Evolutionary conservation across 2,888 invertebrate genomes (phyloP), one percentile per base, ranked within the genome.

Genomic region (Lasioglossum lativentre): DNA sequence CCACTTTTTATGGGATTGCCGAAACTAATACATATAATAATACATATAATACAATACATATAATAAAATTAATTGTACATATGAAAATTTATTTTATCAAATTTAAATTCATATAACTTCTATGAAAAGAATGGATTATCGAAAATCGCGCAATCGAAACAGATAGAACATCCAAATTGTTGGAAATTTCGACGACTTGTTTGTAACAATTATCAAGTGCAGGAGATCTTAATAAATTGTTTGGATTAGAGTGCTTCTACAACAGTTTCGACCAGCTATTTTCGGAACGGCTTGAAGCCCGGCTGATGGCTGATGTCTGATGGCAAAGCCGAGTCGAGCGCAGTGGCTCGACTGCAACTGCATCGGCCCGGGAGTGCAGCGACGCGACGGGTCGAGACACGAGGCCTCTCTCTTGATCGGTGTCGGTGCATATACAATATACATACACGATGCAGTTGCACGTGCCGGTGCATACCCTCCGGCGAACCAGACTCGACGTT

Each of bases 401-500:
- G 66, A 66, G 19, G 19, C 34, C 59, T 66, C 16, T 16, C 66
- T 30, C 6, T 30, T 8, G 27, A 14, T 59, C 14, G 59, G n/a
- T 27, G 59, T 59, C 27, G 59, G 59, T 59, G 59, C 27, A 23
- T 27, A 12, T 59, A 59, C 59, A 4, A 23, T 27, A 12, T 59
- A 59, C 59, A 4, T 59, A 12, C 59, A 59, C 59, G 63, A 19
- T 16, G 66, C 63, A 56, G 12, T 45, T 27, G n/a, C 63, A 63
- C 79, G 78, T 78, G 75, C 80, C 52, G 1, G 63, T 82, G 86
- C 23, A 68, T 86, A 84, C 90, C 87, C 89, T 86, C 87, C 80
- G 80, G 86, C 82, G 71, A 81, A 71, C 70, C 86, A 85, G 83
- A 85, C 86, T 84, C 90, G 84, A 89, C 89, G 91, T 87, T 90